A percentile compares a stretch with the other conserved stretches of the same genome.
phyloP scores from a whole-genome alignment of 2,888 invertebrate species.

The Pteria penguin region DNA sequence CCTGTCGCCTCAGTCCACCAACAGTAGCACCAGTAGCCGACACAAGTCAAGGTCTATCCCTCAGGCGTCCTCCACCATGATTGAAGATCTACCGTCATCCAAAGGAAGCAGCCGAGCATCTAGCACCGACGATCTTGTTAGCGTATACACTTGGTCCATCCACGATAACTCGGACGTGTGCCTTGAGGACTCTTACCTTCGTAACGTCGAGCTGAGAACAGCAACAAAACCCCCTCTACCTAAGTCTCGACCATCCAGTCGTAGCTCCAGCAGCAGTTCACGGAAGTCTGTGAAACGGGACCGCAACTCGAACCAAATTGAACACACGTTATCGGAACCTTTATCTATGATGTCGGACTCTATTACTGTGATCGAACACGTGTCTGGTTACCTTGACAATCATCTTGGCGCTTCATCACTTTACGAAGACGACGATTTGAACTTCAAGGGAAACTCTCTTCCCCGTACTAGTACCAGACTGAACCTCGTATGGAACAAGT shows the following conservation, averaged over 20 bases:
- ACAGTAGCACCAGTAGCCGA: constrained; percentile 53
- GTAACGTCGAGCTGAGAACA: constrained; percentile 51
- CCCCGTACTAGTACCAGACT: constrained; percentile 66
- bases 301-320: constrained; percentile 50
- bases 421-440: constrained; percentile 51
- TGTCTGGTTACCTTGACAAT: constrained; percentile 51
- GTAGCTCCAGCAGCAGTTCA: constrained; percentile 50
- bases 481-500: constrained; percentile 55
- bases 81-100: constrained; percentile 61
- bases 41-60: constrained; percentile 60
- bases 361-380: constrained; percentile 58
- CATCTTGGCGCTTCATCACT: constrained; percentile 58
- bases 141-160: constrained; percentile 70
- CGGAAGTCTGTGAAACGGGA: constrained; percentile 50
- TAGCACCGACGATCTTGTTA: constrained; percentile 60
- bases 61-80: constrained; percentile 68
- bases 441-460: constrained; percentile 61
- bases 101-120: constrained; percentile 49
- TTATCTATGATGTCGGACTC: constrained; percentile 54
- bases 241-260: constrained; percentile 49
- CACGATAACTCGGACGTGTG: constrained; percentile 60
- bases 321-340: constrained; percentile 55
- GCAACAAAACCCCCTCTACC: constrained; percentile 54
- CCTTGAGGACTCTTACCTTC: constrained; percentile 64
- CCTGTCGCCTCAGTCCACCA: constrained; percentile 57